phyloP scores from a whole-genome alignment of 2,797 vertebrate species.

The Dryobates pubescens region DNA sequence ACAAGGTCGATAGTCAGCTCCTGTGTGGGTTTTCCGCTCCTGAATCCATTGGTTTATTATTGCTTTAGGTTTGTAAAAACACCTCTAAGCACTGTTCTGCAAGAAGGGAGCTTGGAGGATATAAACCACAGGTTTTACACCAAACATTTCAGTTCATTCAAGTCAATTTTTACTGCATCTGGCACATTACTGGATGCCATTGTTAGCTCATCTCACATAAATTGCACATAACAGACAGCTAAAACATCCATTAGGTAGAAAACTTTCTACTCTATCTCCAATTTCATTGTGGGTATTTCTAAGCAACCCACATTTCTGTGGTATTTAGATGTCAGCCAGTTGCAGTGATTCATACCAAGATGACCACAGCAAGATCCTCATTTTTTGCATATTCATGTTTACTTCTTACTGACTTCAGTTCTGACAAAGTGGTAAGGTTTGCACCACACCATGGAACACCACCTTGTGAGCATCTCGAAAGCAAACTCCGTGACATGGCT shows the following conservation, averaged over 20 bases:
- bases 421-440: neutral
- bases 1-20: fast-evolving
- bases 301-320: neutral
- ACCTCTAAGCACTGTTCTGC: fast-evolving
- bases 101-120: neutral
- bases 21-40: neutral
- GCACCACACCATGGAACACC: neutral
- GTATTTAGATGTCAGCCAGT: neutral
- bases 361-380: neutral
- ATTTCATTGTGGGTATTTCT: neutral
- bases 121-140: neutral
- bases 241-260: neutral
- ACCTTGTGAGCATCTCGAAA: fast-evolving
- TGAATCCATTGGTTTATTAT: neutral
- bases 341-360: neutral
- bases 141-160: fast-evolving
- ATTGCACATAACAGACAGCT: neutral
- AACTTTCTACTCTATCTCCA: neutral
- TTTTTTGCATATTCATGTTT: neutral
- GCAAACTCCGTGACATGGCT: neutral
- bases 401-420: neutral
- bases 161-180: neutral
- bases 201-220: neutral
- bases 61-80: neutral
- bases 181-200: neutral